phyloP scores from a whole-genome alignment of 1,140 invertebrate genomes.

The Steinernema khuongi region DNA sequence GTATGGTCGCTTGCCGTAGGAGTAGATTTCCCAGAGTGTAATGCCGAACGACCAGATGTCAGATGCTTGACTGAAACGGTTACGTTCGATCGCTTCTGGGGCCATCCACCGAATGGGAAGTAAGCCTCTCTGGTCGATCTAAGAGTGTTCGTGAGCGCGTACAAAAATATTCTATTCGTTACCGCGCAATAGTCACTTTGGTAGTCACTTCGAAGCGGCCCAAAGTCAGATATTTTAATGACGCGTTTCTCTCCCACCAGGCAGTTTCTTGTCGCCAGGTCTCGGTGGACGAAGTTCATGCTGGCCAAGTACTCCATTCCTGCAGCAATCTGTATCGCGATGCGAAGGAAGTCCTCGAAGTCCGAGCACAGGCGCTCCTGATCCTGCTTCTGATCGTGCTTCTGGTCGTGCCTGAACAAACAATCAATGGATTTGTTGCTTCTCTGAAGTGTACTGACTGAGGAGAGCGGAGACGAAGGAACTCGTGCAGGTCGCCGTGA shows the following conservation, averaged over 20 bases:
- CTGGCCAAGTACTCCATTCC: slow-evolving; percentile 75
- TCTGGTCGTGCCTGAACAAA: background rate
- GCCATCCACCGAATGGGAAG: slow-evolving; percentile 54
- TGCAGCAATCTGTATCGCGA: slow-evolving; percentile 67
- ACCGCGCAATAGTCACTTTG: slow-evolving; percentile 38
- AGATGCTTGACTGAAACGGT: slow-evolving; percentile 46
- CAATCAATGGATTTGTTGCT: slow-evolving; percentile 1
- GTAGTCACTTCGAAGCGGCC: slow-evolving; percentile 65
- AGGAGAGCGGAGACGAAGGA: slow-evolving; percentile 64
- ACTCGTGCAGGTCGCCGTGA: slow-evolving; percentile 85
- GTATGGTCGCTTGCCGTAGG: slow-evolving; percentile 84
- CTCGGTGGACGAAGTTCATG: slow-evolving; percentile 67
- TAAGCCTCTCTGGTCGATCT: slow-evolving; percentile 25
- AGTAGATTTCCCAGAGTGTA: slow-evolving; percentile 58
- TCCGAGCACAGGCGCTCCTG: slow-evolving; percentile 17
- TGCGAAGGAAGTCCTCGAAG: slow-evolving; percentile 34
- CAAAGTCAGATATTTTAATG: slow-evolving; percentile 95
- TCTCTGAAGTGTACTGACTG: slow-evolving; percentile 24
- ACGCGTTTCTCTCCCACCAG: slow-evolving; percentile 86
- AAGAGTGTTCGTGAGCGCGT: slow-evolving; percentile 4
- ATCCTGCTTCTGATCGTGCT: slow-evolving; percentile 17
- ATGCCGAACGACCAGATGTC: slow-evolving; percentile 59
- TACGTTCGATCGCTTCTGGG: slow-evolving; percentile 48
- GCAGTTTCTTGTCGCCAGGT: slow-evolving; percentile 89
- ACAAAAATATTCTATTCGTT: slow-evolving; percentile 13